Conservation (phyloP, 2,888 invertebrate genomes). For the Andrena dorsata region DNA sequence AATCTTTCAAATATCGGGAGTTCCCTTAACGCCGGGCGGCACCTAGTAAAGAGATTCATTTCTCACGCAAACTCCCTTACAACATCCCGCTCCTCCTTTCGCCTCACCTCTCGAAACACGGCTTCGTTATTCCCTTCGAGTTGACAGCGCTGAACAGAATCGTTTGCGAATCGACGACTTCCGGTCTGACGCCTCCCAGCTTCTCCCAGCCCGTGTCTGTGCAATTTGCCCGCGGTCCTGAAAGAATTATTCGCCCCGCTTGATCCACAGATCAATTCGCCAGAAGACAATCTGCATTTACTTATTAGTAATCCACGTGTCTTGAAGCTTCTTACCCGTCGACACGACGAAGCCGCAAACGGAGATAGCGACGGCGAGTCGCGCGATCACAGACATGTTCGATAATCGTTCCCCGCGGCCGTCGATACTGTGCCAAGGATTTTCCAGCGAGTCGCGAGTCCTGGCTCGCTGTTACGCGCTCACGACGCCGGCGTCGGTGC, state of each 20-base stretch:
- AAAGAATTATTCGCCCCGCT: slow-evolving; percentile 14
- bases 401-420: slow-evolving; percentile 4
- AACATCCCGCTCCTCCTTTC: no score
- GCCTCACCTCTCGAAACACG: slow-evolving; percentile 79
- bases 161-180: slow-evolving; percentile 65
- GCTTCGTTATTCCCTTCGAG: slow-evolving; percentile 79
- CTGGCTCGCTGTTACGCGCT: background rate
- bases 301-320: background rate
- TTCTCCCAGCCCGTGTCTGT: slow-evolving; percentile 79
- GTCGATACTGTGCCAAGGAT: slow-evolving; percentile 56
- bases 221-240: slow-evolving; percentile 72
- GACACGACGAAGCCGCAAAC: slow-evolving; percentile 31
- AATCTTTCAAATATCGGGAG: background rate
- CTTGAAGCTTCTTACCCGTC: slow-evolving; percentile 21
- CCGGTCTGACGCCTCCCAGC: slow-evolving; percentile 79
- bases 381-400: slow-evolving; percentile 29
- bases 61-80: no score
- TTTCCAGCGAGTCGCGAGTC: slow-evolving; percentile 24
- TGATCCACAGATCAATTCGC: no score
- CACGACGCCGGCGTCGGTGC: slow-evolving; percentile 6
- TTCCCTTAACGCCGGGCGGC: no score
- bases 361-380: slow-evolving; percentile 32
- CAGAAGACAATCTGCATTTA: no score
- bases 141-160: slow-evolving; percentile 74
- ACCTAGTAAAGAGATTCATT: no score